Conservation (phyloP, 2,888 invertebrate species). For the Matsumyia berberina region DNA sequence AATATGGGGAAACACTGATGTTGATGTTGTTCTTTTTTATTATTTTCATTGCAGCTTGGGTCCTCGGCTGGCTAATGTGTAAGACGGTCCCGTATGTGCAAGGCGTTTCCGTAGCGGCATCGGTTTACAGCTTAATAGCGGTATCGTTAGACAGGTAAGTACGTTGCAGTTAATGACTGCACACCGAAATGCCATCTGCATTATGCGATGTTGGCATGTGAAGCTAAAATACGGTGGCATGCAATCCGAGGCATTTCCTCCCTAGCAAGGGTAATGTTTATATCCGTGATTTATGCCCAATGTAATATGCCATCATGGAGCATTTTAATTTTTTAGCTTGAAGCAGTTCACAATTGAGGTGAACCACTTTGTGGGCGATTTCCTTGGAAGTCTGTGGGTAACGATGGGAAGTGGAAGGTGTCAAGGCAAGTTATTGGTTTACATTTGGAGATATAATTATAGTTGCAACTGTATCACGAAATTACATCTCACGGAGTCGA, state of each 20-base stretch:
- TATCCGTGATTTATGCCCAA: constrained; percentile 55
- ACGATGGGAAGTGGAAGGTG: too few relatives aligned
- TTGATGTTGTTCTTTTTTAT: constrained; percentile 15
- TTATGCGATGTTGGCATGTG: constrained; percentile 67
- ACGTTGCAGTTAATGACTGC: constrained; percentile 40
- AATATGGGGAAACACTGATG: constrained; percentile 45
- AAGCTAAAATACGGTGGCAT: constrained; percentile 48
- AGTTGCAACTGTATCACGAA: too few relatives aligned
- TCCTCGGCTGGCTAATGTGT: constrained; percentile 97
- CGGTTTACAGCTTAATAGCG: constrained; percentile 97
- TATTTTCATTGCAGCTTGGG: constrained; percentile 91
- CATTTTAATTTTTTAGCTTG: constrained; percentile 12
- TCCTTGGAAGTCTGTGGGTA: not conserved
- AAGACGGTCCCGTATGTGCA: constrained; percentile 98
- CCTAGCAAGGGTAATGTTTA: constrained; percentile 52
- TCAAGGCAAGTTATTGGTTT: not conserved
- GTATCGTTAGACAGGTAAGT: constrained; percentile 96
- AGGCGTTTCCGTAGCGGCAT: constrained; percentile 97
- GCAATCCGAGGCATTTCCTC: constrained; percentile 33
- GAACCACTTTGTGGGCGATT: not conserved
- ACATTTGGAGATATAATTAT: not conserved
- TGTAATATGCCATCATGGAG: constrained; percentile 22
- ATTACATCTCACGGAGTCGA: too few relatives aligned
- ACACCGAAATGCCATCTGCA: constrained; percentile 42
- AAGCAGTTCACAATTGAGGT: constrained; percentile 5